phyloP scores from a whole-genome alignment of 2,888 invertebrate species.

The Cryptocephalus moraei region DNA sequence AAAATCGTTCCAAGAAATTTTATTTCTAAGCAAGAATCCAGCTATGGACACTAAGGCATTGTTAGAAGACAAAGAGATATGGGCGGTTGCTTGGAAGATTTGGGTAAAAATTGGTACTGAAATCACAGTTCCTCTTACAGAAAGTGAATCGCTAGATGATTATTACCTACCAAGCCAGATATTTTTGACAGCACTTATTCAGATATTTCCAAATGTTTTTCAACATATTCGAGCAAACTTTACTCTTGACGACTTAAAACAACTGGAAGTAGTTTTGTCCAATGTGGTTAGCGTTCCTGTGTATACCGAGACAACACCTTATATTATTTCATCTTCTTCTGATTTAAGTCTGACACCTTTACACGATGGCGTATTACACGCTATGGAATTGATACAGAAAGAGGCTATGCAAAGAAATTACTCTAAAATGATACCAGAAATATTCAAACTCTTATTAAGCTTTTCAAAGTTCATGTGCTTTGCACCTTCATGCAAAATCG shows the following conservation, averaged over 20 bases:
- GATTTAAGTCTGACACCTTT: slow-evolving; percentile 74
- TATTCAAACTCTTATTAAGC: slow-evolving; percentile 54
- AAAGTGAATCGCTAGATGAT: slow-evolving; percentile 41
- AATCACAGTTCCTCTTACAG: slow-evolving; percentile 52
- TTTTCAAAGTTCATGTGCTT: slow-evolving; percentile 63
- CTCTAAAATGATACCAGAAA: slow-evolving; percentile 54
- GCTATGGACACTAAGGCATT: slow-evolving; percentile 30
- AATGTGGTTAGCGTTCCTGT: slow-evolving; percentile 73
- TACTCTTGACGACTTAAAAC: slow-evolving; percentile 62
- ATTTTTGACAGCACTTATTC: slow-evolving; percentile 87
- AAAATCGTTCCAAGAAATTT: slow-evolving; percentile 94
- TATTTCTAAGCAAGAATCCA: slow-evolving; percentile 54
- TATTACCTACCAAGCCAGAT: slow-evolving; percentile 84
- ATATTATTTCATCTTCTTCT: slow-evolving; percentile 59
- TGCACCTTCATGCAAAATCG: slow-evolving; percentile 48
- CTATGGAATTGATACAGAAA: slow-evolving; percentile 80
- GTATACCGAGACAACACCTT: slow-evolving; percentile 68
- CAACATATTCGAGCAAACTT: slow-evolving; percentile 65
- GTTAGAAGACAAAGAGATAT: slow-evolving; percentile 50
- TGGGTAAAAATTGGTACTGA: slow-evolving; percentile 83
- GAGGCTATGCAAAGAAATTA: slow-evolving; percentile 47
- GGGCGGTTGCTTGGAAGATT: slow-evolving; percentile 75
- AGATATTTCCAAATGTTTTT: slow-evolving; percentile 92
- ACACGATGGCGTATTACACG: slow-evolving; percentile 76
- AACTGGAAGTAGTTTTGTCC: slow-evolving; percentile 58